These are phyloP conservation scores for Oncorhynchus kisutch DNA, from an alignment of 2,113 vertebrate species.

Conservation along the genomic window DNA sequence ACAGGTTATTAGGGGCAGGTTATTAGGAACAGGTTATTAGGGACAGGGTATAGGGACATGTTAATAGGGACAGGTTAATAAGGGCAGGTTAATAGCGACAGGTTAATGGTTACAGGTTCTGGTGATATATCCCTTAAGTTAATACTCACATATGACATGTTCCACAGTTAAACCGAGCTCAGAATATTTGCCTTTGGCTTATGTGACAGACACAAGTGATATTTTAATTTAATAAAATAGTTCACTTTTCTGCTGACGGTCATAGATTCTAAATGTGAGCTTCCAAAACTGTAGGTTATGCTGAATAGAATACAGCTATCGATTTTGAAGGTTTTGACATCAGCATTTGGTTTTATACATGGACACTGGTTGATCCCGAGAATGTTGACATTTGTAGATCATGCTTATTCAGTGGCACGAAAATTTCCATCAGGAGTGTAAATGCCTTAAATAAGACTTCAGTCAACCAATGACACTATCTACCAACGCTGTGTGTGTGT, in stretches of 20 bases:
- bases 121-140: background rate
- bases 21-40: too few relatives aligned
- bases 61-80: too few relatives aligned
- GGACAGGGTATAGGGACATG: too few relatives aligned
- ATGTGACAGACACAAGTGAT: background rate
- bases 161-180: background rate
- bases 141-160: conserved; percentile 2
- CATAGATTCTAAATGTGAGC: conserved; percentile 43
- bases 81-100: too few relatives aligned
- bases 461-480: conserved; percentile 31
- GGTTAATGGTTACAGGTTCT: too few relatives aligned
- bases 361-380: too few relatives aligned
- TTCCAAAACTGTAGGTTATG: conserved; percentile 22
- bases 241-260: conserved; percentile 22
- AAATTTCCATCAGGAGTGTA: conserved; percentile 15
- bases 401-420: conserved; percentile 23
- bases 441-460: conserved; percentile 28
- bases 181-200: background rate
- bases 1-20: too few relatives aligned
- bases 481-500: background rate
- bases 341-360: too few relatives aligned
- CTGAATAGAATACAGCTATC: conserved; percentile 19
- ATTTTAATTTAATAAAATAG: conserved; percentile 27
- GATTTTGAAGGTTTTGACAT: too few relatives aligned
- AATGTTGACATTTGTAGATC: conserved; percentile 32